Percentiles rank a stretch among this genome's conserved stretches.
Evolutionary conservation across 2,113 vertebrate genomes (phyloP).

Genomic region (Penelope pileata): DNA sequence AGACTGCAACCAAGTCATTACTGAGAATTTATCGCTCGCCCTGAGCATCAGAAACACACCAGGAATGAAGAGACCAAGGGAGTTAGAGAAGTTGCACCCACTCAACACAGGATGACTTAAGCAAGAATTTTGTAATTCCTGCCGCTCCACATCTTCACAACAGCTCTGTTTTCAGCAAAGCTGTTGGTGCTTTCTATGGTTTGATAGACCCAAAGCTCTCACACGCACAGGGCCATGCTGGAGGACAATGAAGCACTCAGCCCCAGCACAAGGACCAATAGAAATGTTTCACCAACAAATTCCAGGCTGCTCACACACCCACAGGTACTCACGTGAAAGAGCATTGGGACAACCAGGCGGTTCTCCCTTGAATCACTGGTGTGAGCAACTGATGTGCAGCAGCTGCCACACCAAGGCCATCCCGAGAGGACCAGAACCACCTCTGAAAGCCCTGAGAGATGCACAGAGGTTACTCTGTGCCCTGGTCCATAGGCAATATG

Average conservation of each 20-base stretch:
- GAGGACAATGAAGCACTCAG: background rate
- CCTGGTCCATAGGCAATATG: accelerated
- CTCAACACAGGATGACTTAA: background rate
- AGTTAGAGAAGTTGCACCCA: background rate
- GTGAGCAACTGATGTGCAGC: background rate
- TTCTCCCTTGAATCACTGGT: accelerated
- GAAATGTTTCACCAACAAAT: background rate
- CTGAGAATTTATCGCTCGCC: background rate
- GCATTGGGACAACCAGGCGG: background rate
- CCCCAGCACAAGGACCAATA: background rate
- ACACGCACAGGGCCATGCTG: background rate
- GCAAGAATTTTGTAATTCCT: background rate
- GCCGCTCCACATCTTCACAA: accelerated
- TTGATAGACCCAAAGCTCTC: accelerated
- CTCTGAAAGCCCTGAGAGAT: background rate
- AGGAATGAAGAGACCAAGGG: background rate
- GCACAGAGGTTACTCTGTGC: background rate
- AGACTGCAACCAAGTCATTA: background rate
- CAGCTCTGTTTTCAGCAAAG: background rate
- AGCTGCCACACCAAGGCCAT: background rate
- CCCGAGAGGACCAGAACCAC: background rate
- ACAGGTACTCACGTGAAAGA: background rate
- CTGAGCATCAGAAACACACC: background rate
- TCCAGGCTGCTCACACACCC: background rate
- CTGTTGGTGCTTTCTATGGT: no score